A percentile compares a stretch with the other conserved stretches of the same genome.
Conservation (phyloP, 2,888 invertebrate genomes). For the Lithophane ornitopus region DNA sequence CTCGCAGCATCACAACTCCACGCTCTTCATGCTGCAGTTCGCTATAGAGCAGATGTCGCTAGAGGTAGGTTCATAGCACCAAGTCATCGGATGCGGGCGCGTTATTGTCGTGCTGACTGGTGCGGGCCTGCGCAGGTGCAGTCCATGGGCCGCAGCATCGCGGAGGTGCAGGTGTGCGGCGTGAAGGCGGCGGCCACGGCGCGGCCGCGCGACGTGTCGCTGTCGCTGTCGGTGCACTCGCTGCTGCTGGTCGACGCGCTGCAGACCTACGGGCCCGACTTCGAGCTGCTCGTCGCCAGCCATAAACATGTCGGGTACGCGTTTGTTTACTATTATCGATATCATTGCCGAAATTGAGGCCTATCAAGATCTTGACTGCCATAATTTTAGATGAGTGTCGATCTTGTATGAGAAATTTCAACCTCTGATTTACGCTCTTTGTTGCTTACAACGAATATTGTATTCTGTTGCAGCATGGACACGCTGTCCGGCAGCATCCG, state of each 20-base stretch:
- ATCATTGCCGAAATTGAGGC: too few relatives aligned
- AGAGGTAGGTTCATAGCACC: slow-evolving; percentile 85
- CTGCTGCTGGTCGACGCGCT: slow-evolving; percentile 98
- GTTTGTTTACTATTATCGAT: background rate
- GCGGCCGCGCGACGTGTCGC: slow-evolving; percentile 93
- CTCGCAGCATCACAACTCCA: slow-evolving; percentile 87
- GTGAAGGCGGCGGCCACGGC: slow-evolving; percentile 94
- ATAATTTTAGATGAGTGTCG: too few relatives aligned
- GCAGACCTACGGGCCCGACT: slow-evolving; percentile 98
- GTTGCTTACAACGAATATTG: too few relatives aligned
- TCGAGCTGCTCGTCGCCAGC: slow-evolving; percentile 98
- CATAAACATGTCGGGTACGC: slow-evolving; percentile 97
- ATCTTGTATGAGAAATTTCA: too few relatives aligned
- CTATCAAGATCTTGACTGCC: too few relatives aligned
- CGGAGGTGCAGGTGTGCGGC: slow-evolving; percentile 97
- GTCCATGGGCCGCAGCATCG: slow-evolving; percentile 96
- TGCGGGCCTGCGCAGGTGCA: too few relatives aligned
- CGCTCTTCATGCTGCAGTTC: slow-evolving; percentile 95
- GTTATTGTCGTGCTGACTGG: too few relatives aligned
- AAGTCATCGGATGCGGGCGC: too few relatives aligned
- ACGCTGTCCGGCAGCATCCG: slow-evolving; percentile 97
- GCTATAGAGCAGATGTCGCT: slow-evolving; percentile 96
- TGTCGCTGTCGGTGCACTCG: slow-evolving; percentile 97
- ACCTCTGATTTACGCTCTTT: too few relatives aligned
- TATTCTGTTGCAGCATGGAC: slow-evolving; percentile 93